Base-by-base conservation (phyloP, 2,113 vertebrate species). In the Podiceps cristatus region DNA sequence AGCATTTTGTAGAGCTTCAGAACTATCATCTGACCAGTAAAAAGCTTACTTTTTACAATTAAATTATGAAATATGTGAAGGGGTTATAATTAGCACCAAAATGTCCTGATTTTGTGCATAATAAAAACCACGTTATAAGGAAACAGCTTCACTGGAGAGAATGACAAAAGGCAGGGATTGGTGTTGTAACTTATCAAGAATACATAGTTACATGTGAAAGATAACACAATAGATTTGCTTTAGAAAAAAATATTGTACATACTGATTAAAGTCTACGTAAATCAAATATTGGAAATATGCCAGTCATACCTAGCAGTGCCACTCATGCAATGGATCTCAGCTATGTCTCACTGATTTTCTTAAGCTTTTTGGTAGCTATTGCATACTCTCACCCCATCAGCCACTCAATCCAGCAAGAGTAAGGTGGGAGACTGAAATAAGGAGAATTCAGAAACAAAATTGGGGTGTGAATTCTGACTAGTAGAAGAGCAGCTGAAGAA, bases 261-360 rank as follows among this genome's bases (percentile, higher is more conserved):
- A 79, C 58, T 93, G 89, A 94, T 94, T 86, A 69, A 96, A 89
- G 63, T 87, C 62, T 71, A 35, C 0, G 0, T 90, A 82, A 85
- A 89, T 85, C 69, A 96, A 96, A 82, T 93, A 90, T 52, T 96
- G 91, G 84, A 95, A 95, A 91, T 67, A 66, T 49, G 84, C 53
- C 86, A 76, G 74, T 91, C 93, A 59, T 82, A 82, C n/a, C 53
- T 89, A 76, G 45, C 42, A 44, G 45, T 76, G n/a, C 50, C 42
- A 87, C 42, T 93, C 52, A 19, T 73, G 66, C 80, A 73, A 3
- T 90, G 63, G 66, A 68, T 85, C 77, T 76, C 62, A 35, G 25
- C 4, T 85, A 12, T 53, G 12, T 91, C 58, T 94, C 74, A 45
- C 88, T 88, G 74, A 62, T 76, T 93, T 86, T 94, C 84, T 64